Conservation (phyloP, 2,113 vertebrate species). For the Hiodon tergisus region DNA sequence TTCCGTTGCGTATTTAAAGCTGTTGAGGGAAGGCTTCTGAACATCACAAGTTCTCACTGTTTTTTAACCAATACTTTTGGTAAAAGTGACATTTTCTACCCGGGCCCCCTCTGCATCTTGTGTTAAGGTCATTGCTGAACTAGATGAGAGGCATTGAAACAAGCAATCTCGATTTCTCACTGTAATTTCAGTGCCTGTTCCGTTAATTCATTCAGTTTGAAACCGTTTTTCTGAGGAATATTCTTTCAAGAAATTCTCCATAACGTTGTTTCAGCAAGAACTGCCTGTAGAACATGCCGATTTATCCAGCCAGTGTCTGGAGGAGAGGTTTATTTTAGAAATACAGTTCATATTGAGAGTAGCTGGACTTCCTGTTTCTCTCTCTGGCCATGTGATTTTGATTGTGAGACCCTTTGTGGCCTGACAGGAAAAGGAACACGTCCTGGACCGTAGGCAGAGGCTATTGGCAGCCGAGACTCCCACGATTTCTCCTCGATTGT, state of each 20-base stretch:
- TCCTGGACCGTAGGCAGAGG: slow-evolving; percentile 12
- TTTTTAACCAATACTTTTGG: neutral
- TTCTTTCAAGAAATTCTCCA: no score
- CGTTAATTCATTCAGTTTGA: no score
- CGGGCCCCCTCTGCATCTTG: neutral
- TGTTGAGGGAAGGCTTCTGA: no score
- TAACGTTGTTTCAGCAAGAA: no score
- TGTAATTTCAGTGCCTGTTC: neutral
- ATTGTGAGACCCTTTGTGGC: slow-evolving; percentile 27
- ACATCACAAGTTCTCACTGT: neutral
- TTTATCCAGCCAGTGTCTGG: no score
- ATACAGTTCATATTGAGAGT: slow-evolving; percentile 21
- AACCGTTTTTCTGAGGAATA: no score
- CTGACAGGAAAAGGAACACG: slow-evolving; percentile 38
- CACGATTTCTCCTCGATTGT: no score
- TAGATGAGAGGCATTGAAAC: neutral
- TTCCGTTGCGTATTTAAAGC: no score
- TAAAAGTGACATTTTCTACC: no score
- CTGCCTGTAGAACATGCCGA: no score
- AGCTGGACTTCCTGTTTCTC: slow-evolving; percentile 15
- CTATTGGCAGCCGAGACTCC: no score
- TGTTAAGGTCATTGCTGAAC: neutral
- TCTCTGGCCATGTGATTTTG: neutral
- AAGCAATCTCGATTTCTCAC: neutral
- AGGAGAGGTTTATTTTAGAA: neutral